Percentiles rank a stretch among this genome's conserved stretches.
Evolutionary conservation across 2,888 invertebrate genomes (phyloP).

Genomic region (Abrostola triplasia): DNA sequence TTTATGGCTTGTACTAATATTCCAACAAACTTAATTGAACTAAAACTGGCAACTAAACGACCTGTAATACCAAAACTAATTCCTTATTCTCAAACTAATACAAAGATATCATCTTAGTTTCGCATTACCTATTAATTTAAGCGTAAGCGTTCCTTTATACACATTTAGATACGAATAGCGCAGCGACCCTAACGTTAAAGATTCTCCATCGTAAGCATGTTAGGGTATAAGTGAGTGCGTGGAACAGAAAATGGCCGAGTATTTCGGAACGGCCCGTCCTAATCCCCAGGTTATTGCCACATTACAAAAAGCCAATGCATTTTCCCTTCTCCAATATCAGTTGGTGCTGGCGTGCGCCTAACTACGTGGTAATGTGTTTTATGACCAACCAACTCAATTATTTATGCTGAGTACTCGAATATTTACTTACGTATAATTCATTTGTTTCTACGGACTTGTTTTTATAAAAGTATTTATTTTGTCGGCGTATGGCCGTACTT

Average conservation of each 20-base stretch:
- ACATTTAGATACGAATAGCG: slow-evolving; percentile 45
- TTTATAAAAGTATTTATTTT: slow-evolving; percentile 6
- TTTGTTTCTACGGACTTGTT: slow-evolving; percentile 30
- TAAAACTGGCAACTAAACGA: neutral
- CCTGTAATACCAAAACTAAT: slow-evolving; percentile 1
- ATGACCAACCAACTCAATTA: slow-evolving; percentile 73
- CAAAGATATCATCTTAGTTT: slow-evolving; percentile 32
- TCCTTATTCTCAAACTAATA: slow-evolving; percentile 27
- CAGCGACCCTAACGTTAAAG: slow-evolving; percentile 59
- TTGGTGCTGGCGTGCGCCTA: slow-evolving; percentile 60
- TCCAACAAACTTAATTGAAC: neutral
- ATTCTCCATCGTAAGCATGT: slow-evolving; percentile 67
- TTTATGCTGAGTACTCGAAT: slow-evolving; percentile 64
- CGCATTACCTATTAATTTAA: slow-evolving; percentile 50
- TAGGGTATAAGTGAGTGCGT: slow-evolving; percentile 66
- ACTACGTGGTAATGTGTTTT: slow-evolving; percentile 86
- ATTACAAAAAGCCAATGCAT: slow-evolving; percentile 86
- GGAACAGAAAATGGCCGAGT: slow-evolving; percentile 69
- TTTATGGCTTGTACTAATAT: no score
- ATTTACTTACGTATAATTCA: slow-evolving; percentile 58
- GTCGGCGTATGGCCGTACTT: slow-evolving; percentile 12
- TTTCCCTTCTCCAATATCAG: slow-evolving; percentile 77
- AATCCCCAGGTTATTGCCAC: slow-evolving; percentile 80
- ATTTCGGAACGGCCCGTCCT: slow-evolving; percentile 67
- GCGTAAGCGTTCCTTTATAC: slow-evolving; percentile 49